Evolutionary conservation across 2,888 invertebrate species (phyloP).

Genomic region (Drosophila austrosaltans): DNA sequence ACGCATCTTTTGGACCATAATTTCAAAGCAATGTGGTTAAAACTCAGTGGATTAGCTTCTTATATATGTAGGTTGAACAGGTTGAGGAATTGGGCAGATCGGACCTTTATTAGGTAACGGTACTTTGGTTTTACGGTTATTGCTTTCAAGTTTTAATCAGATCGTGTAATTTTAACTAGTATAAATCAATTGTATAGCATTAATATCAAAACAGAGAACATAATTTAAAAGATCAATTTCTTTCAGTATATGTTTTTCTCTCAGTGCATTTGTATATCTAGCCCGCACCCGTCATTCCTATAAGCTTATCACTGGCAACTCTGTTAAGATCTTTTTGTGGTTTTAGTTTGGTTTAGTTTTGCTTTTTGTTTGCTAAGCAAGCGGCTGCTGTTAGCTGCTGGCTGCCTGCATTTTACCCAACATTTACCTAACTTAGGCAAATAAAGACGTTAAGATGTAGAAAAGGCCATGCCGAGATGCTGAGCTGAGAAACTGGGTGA

Average conservation of each 20-base stretch:
- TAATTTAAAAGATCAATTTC: no score
- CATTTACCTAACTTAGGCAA: constrained; percentile 73
- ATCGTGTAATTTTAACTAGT: no score
- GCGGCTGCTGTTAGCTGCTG: constrained; percentile 39
- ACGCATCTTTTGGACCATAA: no score
- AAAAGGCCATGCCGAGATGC: neutral
- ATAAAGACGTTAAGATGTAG: constrained; percentile 69
- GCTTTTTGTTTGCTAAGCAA: constrained; percentile 46
- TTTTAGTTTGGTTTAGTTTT: constrained; percentile 53
- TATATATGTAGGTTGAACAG: no score
- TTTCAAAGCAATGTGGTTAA: no score
- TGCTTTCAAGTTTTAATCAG: no score
- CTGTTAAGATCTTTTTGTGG: constrained; percentile 70
- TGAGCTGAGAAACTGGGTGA: constrained; percentile 2
- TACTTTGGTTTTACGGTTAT: no score
- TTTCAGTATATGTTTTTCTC: neutral
- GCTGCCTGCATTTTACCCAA: constrained; percentile 49
- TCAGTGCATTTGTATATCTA: constrained; percentile 14
- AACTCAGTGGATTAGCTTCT: no score
- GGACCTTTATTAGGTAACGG: no score
- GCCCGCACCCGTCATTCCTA: constrained; percentile 23
- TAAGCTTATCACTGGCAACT: constrained; percentile 60
- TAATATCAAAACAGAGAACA: no score
- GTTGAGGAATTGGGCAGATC: neutral
- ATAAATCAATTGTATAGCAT: no score